Evolutionary conservation across 2,888 invertebrate species (phyloP), one percentile per base, ranked within the genome.

Genomic region (Cryptus armator): DNA sequence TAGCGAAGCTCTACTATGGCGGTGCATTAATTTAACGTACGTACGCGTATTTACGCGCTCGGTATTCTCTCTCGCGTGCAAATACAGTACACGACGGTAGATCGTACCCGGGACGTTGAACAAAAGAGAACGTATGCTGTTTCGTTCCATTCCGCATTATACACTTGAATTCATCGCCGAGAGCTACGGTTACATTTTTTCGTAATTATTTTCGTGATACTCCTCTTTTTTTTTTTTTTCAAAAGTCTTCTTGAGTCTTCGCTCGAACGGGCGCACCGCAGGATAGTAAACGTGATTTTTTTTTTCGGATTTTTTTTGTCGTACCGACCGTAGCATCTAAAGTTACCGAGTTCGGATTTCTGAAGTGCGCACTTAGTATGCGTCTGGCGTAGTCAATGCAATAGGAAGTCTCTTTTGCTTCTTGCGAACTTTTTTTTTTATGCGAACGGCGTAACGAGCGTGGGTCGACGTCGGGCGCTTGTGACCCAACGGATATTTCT

Each of bases 21-120:
- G 66, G 46, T 70, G 75, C 75, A 85, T 85, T 83, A 82, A 85
- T 79, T 76, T 79, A 82, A 14, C 71, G 68, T 77, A 81, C 84
- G 72, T 72, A 84, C 74, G 67, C 79, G 79, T 76, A 76, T 80
- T 83, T 80, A 85, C 76, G 81, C 81, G 77, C 70, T 48, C 59
- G 43, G 75, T 76, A 76, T 70, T 76, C 29, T n/a, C 66, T 59
- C 56, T 78, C 66, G 51, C 70, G 70, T 59, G 19, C 48, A 29
- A 16, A 77, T 70, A 46, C 59, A 59, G 29, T 29, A 29, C 59
- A 59, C 59, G 14, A 24, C 14, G 29, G 32, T 29, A 59, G 59
- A 59, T 29, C 24, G 14, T 6, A n/a, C 59, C 4, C 59, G 29
- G 29, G 59, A 59, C n/a, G 59, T 59, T 29, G 32, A 14, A 64